Conservation (phyloP, 1,140 invertebrate species). For the Caenorhabditis elegans region DNA sequence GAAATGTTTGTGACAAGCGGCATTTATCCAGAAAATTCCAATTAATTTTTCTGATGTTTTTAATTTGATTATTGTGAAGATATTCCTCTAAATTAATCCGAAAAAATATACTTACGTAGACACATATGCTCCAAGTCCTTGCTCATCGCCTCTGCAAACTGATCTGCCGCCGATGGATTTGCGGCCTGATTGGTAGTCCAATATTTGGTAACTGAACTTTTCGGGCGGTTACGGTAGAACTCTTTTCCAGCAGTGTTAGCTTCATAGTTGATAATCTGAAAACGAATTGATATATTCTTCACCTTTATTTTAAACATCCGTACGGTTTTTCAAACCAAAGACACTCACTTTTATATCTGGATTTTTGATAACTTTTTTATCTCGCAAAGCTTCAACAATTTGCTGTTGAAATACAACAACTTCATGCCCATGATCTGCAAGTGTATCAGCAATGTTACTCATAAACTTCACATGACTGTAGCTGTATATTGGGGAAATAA, state of each 20-base stretch:
- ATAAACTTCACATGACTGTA: slow-evolving; percentile 1
- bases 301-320: background rate
- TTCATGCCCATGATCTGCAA: background rate
- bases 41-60: too few relatives aligned
- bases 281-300: too few relatives aligned
- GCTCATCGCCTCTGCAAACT: background rate
- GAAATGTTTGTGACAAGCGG: too few relatives aligned
- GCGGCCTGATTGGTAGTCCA: background rate
- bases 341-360: background rate
- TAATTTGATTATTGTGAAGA: too few relatives aligned
- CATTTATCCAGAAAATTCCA: too few relatives aligned
- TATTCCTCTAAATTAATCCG: too few relatives aligned
- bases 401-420: background rate
- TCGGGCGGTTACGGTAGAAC: background rate
- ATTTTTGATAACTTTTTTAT: background rate
- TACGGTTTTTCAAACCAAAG: too few relatives aligned
- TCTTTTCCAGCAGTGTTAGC: background rate
- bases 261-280: background rate
- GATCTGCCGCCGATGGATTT: background rate
- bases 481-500: background rate
- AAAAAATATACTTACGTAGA: background rate
- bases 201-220: background rate
- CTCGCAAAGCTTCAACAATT: background rate
- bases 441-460: background rate
- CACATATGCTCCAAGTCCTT: background rate